Evolutionary conservation across 2,888 invertebrate species (phyloP), one percentile per base, ranked within the genome.

Genomic region (Sphaerophoria rueppellii): DNA sequence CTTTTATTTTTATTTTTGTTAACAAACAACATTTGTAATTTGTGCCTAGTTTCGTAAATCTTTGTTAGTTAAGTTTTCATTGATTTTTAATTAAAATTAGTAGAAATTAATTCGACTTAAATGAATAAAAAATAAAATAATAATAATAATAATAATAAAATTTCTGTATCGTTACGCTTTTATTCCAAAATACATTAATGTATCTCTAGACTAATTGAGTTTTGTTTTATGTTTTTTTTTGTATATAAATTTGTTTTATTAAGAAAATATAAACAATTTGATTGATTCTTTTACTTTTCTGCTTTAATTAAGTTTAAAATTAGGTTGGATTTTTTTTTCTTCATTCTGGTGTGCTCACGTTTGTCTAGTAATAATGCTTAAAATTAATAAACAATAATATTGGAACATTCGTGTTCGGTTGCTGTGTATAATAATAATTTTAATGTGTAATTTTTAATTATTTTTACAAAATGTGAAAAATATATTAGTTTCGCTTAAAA

Each of bases 151-250:
- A 69, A 65, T 57, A 63, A 1, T 2, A 40, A 54, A 14, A 50
- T 46, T 43, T 70, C 43, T 70, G 12, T 77, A 63, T 52, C 61
- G 55, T 61, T 61, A 81, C 74, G 80, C 80, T 81, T 81, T 75
- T 35, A 74, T 55, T 69, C 75, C 69, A 74, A 61, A 61, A 67
- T 43, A 70, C 6, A 24, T 24, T 24, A 24, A 24, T 24, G 24
- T 24, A 24, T 24, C 4, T 70, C 40, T 81, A 81, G 76, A 57
- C 16, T 71, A 81, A 81, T 61, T 60, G 50, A 24, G 50, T 71
- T 63, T 69, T 9, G 9, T 78, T 72, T 71, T 43, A 50, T 16
- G 11, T 67, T 65, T 16, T 37, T 32, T 65, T 52, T n/a, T 58
- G 65, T 81, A 12, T 24, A 60, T 61, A 24, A 72, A 14, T 50